Percentiles rank a stretch among this genome's conserved stretches.
phyloP scores from a whole-genome alignment of 1,140 invertebrate species.

The Metaphire vulgaris region DNA sequence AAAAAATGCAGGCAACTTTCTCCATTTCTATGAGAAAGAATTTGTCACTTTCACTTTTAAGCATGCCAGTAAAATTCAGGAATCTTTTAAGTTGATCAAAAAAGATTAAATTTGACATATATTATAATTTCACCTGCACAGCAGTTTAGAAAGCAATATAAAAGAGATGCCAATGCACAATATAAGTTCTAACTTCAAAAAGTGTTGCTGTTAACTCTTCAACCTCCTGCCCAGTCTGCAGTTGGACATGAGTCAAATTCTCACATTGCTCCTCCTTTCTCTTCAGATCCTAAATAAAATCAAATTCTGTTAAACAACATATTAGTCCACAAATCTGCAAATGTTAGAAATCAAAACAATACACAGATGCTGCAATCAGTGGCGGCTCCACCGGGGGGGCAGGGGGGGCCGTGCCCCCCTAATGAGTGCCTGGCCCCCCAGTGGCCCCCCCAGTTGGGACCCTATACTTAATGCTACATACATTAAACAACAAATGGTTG shows the following conservation, averaged over 20 bases:
- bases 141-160: neutral
- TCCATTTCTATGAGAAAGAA: too few species aligned
- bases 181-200: slow-evolving; percentile 63
- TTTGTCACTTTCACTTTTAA: neutral
- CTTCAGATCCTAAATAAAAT: slow-evolving; percentile 56
- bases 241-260: slow-evolving; percentile 63
- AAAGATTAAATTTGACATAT: neutral
- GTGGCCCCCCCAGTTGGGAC: neutral
- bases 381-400: neutral
- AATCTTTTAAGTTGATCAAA: neutral
- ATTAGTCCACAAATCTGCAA: too few species aligned
- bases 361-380: neutral
- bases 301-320: too few species aligned
- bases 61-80: too few species aligned
- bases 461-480: neutral
- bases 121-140: neutral
- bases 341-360: neutral
- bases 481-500: too few species aligned
- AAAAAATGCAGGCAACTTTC: too few species aligned
- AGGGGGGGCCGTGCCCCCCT: neutral
- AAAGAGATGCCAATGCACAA: neutral
- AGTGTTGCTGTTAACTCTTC: slow-evolving; percentile 76
- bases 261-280: slow-evolving; percentile 68
- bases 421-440: neutral
- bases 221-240: slow-evolving; percentile 70